Conservation (phyloP, 2,113 vertebrate genomes). For the Progne subis region DNA sequence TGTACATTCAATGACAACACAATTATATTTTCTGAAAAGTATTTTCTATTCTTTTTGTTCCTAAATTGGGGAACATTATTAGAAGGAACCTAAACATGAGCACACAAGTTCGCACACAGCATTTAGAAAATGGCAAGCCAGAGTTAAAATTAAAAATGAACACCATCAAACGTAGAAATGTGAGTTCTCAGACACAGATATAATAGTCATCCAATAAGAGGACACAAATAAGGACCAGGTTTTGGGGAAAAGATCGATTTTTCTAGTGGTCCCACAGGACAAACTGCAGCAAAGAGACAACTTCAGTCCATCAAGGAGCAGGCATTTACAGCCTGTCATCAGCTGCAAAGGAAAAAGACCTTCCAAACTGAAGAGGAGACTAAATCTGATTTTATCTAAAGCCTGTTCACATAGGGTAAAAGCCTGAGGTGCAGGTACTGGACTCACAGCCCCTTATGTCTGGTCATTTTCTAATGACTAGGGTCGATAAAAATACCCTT, state of each 20-base stretch:
- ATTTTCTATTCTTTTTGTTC: neutral
- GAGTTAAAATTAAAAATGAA: neutral
- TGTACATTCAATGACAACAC: neutral
- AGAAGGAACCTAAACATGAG: neutral
- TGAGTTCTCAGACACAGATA: neutral
- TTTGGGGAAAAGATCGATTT: neutral
- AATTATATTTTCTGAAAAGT: neutral
- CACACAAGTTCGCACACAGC: neutral
- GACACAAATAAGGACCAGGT: neutral
- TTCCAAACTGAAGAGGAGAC: neutral
- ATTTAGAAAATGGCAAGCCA: neutral
- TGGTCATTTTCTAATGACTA: neutral
- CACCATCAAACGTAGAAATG: neutral
- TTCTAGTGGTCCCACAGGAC: neutral
- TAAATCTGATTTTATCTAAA: neutral
- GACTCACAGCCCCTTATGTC: neutral
- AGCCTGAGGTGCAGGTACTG: neutral
- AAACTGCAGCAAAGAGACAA: neutral
- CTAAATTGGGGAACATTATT: neutral
- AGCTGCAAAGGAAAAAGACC: neutral
- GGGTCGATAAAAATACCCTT: accelerated
- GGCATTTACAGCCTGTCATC: neutral
- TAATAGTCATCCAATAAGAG: neutral
- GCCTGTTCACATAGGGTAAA: neutral
- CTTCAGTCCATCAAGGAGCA: neutral